phyloP scores from a whole-genome alignment of 2,113 vertebrate genomes.

The Dicentrarchus labrax region DNA sequence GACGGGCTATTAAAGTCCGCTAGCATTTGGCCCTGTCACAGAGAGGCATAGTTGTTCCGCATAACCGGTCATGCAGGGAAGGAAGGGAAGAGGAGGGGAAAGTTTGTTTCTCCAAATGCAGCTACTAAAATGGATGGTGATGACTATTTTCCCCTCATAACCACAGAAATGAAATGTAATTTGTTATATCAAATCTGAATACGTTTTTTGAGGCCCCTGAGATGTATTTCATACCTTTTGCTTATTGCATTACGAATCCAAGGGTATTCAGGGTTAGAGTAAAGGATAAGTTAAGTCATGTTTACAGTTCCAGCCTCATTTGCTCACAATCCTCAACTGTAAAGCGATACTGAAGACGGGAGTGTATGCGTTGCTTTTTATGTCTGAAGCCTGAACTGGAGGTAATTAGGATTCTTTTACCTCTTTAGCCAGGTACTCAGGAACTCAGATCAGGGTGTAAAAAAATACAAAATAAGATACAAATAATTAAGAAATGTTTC shows the following conservation, averaged over 20 bases:
- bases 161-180: slow-evolving; percentile 44
- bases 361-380: not conserved
- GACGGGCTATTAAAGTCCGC: slow-evolving; percentile 71
- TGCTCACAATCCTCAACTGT: slow-evolving; percentile 11
- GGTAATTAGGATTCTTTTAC: not conserved
- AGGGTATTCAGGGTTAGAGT: not conserved
- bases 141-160: slow-evolving; percentile 67
- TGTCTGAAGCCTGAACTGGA: not conserved
- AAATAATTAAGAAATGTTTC: slow-evolving; percentile 21
- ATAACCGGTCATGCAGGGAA: slow-evolving; percentile 61
- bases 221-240: slow-evolving; percentile 29
- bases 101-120: slow-evolving; percentile 66
- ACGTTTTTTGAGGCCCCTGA: not conserved
- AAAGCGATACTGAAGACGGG: slow-evolving; percentile 11
- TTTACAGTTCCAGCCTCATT: slow-evolving; percentile 1
- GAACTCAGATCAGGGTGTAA: slow-evolving; percentile 1
- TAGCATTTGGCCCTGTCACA: slow-evolving; percentile 70
- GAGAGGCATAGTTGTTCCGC: slow-evolving; percentile 57
- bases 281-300: slow-evolving; percentile 14
- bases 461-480: slow-evolving; percentile 11
- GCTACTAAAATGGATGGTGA: slow-evolving; percentile 52
- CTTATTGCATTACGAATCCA: slow-evolving; percentile 3
- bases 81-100: slow-evolving; percentile 47
- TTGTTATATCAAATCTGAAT: slow-evolving; percentile 33
- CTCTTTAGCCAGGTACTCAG: slow-evolving; percentile 13